phyloP scores from a whole-genome alignment of 2,113 vertebrate species.

The Polypterus senegalus region DNA sequence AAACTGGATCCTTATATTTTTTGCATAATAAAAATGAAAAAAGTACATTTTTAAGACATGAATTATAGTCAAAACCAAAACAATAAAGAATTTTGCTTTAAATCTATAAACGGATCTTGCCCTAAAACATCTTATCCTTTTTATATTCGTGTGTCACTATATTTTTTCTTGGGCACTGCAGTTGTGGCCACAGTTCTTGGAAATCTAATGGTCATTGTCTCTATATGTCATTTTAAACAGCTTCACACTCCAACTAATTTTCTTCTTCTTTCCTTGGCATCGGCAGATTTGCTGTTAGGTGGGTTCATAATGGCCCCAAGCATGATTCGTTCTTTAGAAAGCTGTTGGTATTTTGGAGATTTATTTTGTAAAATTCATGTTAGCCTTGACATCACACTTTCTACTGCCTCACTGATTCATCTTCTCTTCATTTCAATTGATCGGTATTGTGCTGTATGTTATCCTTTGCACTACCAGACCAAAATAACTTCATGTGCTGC shows the following conservation, averaged over 20 bases:
- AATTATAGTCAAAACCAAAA: too few relatives aligned
- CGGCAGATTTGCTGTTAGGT: background rate
- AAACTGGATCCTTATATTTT: too few relatives aligned
- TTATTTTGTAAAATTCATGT: background rate
- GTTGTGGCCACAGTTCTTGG: background rate
- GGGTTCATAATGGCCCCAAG: background rate
- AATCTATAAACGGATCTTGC: background rate
- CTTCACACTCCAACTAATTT: slow-evolving; percentile 5
- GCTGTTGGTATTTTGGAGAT: slow-evolving; percentile 3
- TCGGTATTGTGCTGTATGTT: too few relatives aligned
- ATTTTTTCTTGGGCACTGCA: background rate
- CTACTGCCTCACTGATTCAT: background rate
- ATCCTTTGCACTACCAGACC: too few relatives aligned
- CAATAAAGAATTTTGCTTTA: background rate
- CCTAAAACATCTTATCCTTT: background rate
- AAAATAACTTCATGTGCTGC: too few relatives aligned
- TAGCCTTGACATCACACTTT: background rate
- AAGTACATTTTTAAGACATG: too few relatives aligned
- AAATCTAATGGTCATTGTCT: background rate
- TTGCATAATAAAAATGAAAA: too few relatives aligned
- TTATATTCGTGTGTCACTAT: background rate
- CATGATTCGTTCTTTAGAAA: background rate
- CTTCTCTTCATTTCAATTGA: background rate
- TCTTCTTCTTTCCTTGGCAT: slow-evolving; percentile 1
- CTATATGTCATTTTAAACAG: background rate